Evolutionary conservation across 2,888 invertebrate genomes (phyloP), one percentile per base, ranked within the genome.

Genomic region (Gymnocheta viridis): DNA sequence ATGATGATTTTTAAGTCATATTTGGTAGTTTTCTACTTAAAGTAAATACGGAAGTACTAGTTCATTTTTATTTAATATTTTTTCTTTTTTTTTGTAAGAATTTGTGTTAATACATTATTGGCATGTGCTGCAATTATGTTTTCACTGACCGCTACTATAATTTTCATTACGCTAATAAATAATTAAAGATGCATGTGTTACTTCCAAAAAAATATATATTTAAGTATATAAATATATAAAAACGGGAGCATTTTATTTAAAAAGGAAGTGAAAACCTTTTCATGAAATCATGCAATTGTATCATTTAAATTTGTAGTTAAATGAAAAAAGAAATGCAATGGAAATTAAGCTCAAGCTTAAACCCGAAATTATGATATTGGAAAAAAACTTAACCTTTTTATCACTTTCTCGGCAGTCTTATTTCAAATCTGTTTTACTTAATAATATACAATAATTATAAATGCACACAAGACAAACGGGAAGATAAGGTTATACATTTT

Each of bases 41-140:
- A 54, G 41, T 80, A 67, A 83, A 78, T 77, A 73, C 77, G 81
- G 84, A 84, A 84, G 81, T 78, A 44, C 62, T 29, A 24, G 73
- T 70, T 49, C 41, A 64, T 47, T 58, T 80, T 58, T 38, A 24
- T n/a, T 62, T 41, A 60, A 9, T 5, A 22, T 64, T 14, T 22
- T 77, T 58, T 22, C 54, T 62, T 60, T 49, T 38, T 4, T 17
- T 32, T 47, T 66, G 51, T 60, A 72, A 47, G 66, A 69, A 78
- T 78, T 74, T 76, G 74, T 64, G 82, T 73, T 84, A 81, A 84
- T 81, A 78, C 49, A 29, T 35, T 67, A 78, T 73, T 84, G 84
- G 73, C 84, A 84, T 84, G 84, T 84, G 84, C 77, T 77, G 29
- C 41, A 38, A 67, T 56, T 62, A 44, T 24, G 38, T 60, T 67